Evolutionary conservation across 2,113 vertebrate genomes (phyloP).

Genomic region (Anser brachyrhynchus): DNA sequence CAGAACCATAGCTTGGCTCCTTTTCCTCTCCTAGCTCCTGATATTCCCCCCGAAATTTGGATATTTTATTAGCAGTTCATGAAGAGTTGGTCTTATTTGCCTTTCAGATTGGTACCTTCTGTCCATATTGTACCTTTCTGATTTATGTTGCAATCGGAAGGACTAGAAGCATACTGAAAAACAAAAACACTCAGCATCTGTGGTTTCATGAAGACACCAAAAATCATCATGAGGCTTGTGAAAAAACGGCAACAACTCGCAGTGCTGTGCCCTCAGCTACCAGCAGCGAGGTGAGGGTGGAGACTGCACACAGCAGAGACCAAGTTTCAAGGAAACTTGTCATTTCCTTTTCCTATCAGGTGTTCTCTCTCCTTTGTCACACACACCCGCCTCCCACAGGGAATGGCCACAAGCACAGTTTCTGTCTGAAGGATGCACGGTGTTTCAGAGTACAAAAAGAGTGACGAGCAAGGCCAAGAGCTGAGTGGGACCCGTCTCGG

Average conservation of each 20-base stretch:
- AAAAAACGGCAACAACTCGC: not conserved
- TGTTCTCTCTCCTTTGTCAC: not conserved
- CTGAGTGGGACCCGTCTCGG: not conserved
- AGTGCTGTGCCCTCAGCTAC: not conserved
- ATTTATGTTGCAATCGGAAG: not conserved
- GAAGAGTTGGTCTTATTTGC: not conserved
- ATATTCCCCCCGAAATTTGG: not conserved
- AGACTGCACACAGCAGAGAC: not conserved
- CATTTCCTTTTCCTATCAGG: not conserved
- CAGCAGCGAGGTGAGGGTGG: not conserved
- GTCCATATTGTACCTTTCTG: not conserved
- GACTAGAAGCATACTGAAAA: not conserved
- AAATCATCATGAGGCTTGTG: not conserved
- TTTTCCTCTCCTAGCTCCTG: not conserved
- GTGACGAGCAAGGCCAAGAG: accelerated
- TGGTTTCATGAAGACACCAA: not conserved
- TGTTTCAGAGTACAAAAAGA: not conserved
- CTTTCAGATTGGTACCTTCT: not conserved
- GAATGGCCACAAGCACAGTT: not conserved
- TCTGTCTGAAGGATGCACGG: not conserved
- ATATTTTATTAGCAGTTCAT: not conserved
- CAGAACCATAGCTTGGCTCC: not conserved
- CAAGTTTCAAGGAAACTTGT: not conserved
- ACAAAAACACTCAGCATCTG: not conserved
- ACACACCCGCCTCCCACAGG: accelerated